A percentile compares a stretch with the other conserved stretches of the same genome.
Evolutionary conservation across 2,797 vertebrate genomes (phyloP).

Genomic region (Monodelphis domestica): DNA sequence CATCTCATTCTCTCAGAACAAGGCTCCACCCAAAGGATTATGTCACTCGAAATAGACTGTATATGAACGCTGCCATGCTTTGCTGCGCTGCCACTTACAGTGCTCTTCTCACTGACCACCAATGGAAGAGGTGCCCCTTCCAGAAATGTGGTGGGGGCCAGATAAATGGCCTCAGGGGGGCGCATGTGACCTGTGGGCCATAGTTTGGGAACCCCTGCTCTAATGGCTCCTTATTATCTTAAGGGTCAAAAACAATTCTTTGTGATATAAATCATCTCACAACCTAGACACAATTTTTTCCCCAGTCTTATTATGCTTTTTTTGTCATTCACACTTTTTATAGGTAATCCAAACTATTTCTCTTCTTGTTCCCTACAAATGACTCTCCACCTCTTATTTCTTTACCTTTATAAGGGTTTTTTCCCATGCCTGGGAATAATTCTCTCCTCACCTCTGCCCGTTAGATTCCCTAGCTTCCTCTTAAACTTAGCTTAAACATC

Average conservation of each 20-base stretch:
- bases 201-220: too few species aligned
- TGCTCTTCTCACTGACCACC: too few species aligned
- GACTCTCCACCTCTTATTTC: neutral
- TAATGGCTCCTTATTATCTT: neutral
- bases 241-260: neutral
- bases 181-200: too few species aligned
- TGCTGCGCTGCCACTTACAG: too few species aligned
- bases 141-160: too few species aligned
- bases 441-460: neutral
- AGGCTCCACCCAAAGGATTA: too few species aligned
- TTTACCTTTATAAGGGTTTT: neutral
- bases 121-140: too few species aligned
- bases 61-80: too few species aligned
- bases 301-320: neutral
- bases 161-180: too few species aligned
- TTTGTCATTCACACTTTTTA: neutral
- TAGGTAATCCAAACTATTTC: neutral
- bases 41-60: too few species aligned
- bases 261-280: neutral
- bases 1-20: too few species aligned
- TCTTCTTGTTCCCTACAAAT: neutral
- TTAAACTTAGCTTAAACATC: neutral
- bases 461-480: neutral
- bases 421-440: neutral
- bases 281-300: neutral